Evolutionary conservation across 1,140 invertebrate genomes (phyloP).

Genomic region (Drosophila nasuta): DNA sequence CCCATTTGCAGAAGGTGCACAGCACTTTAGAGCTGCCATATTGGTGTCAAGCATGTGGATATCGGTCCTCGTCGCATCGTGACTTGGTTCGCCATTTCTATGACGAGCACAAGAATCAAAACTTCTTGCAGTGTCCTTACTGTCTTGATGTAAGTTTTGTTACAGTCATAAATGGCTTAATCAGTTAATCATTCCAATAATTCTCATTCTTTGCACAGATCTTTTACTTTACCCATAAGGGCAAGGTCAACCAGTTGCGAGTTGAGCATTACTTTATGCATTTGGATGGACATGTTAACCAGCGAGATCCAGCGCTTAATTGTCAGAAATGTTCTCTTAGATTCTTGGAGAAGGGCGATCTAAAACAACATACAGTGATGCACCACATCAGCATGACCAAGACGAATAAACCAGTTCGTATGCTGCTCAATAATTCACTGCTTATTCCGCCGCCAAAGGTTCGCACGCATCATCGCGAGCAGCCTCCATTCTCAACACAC

Average conservation of each 20-base stretch:
- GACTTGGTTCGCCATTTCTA: conserved; percentile 91
- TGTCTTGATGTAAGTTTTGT: conserved; percentile 88
- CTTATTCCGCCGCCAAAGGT: conserved; percentile 75
- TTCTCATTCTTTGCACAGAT: conserved; percentile 47
- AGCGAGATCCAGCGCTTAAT: conserved; percentile 59
- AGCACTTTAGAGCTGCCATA: conserved; percentile 92
- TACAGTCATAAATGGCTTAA: neutral
- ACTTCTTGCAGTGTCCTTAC: conserved; percentile 89
- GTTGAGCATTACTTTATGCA: conserved; percentile 78
- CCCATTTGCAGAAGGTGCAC: conserved; percentile 92
- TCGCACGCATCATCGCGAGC: conserved; percentile 78
- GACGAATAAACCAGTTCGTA: conserved; percentile 62
- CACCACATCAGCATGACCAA: conserved; percentile 85
- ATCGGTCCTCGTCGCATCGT: conserved; percentile 91
- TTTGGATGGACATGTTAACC: conserved; percentile 68
- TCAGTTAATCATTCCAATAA: neutral
- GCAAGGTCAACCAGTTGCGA: conserved; percentile 61
- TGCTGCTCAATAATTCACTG: conserved; percentile 73
- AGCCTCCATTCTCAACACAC: conserved; percentile 66
- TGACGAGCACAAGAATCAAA: conserved; percentile 87
- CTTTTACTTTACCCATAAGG: conserved; percentile 75
- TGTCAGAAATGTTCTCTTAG: conserved; percentile 77
- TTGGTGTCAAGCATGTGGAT: conserved; percentile 90
- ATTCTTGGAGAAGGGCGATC: conserved; percentile 83
- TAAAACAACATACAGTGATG: conserved; percentile 86